These are phyloP conservation scores for Phaethornis superciliosus DNA, from an alignment of 2,113 vertebrate genomes.

Conservation along the genomic window DNA sequence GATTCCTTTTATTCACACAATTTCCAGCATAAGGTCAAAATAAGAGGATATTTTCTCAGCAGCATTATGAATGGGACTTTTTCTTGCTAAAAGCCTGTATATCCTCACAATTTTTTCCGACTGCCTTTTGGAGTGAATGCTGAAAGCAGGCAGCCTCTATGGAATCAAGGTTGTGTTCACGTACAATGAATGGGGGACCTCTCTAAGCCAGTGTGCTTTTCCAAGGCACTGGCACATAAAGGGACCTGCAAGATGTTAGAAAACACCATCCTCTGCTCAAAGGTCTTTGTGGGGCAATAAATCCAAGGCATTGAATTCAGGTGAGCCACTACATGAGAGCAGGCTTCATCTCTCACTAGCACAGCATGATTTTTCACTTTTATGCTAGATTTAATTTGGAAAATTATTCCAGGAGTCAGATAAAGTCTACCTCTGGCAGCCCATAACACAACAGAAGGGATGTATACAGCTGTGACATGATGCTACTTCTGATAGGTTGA, in stretches of 20 bases:
- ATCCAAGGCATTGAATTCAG: accelerated
- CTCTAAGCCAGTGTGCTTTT: background rate
- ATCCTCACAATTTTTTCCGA: background rate
- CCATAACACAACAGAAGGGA: background rate
- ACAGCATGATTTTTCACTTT: background rate
- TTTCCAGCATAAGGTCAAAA: background rate
- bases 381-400: background rate
- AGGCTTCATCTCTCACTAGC: background rate
- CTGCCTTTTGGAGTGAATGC: background rate
- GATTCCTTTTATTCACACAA: background rate
- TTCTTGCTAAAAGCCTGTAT: background rate
- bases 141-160: background rate
- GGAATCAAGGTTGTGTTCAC: background rate
- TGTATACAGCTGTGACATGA: background rate
- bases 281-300: background rate
- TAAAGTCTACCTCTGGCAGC: background rate
- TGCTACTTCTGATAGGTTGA: background rate
- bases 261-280: background rate
- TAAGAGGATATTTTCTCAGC: background rate
- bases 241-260: background rate
- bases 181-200: background rate
- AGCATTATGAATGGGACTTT: background rate
- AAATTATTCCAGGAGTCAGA: background rate
- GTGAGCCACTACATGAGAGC: background rate
- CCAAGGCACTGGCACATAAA: accelerated